Percentiles rank a stretch among this genome's conserved stretches.
Evolutionary conservation across 2,888 invertebrate genomes (phyloP).

Genomic region (Trissolcus brochymenae): DNA sequence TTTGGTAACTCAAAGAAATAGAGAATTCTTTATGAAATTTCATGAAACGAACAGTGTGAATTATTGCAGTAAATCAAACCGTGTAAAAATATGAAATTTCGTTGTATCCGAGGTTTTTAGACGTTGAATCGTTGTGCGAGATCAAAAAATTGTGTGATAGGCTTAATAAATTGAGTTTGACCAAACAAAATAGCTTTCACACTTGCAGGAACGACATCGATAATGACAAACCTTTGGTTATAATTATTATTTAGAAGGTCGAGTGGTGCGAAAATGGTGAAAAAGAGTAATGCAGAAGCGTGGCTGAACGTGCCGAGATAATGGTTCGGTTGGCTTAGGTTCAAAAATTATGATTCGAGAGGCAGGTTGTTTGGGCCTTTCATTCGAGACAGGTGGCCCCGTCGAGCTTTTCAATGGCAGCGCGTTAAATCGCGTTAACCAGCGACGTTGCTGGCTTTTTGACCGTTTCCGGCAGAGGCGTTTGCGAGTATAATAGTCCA

Average conservation of each 20-base stretch:
- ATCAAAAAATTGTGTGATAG: too few species aligned
- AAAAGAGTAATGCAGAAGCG: conserved; percentile 44
- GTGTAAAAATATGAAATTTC: too few species aligned
- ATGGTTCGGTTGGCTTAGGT: conserved; percentile 67
- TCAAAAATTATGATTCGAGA: conserved; percentile 56
- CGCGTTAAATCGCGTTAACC: conserved; percentile 61
- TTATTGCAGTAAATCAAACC: too few species aligned
- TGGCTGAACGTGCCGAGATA: conserved; percentile 68
- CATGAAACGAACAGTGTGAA: too few species aligned
- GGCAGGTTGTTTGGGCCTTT: conserved; percentile 63
- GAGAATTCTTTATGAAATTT: too few species aligned
- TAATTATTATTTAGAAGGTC: conserved; percentile 33
- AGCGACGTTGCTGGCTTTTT: conserved; percentile 64
- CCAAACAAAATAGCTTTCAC: conserved; percentile 14
- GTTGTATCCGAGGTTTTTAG: too few species aligned
- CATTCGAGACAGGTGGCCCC: conserved; percentile 56
- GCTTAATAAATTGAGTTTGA: too few species aligned
- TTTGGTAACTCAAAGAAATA: too few species aligned
- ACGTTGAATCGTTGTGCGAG: too few species aligned
- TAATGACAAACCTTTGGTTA: conserved; percentile 2
- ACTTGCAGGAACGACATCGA: conserved; percentile 23
- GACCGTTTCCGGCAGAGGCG: conserved; percentile 57
- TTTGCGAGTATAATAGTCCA: conserved; percentile 21
- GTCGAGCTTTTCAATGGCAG: conserved; percentile 29
- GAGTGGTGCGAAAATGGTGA: conserved; percentile 18